A percentile compares a stretch with the other conserved stretches of the same genome.
Conservation (phyloP, 1,140 invertebrate species). For the Philopotamus ludificatus region DNA sequence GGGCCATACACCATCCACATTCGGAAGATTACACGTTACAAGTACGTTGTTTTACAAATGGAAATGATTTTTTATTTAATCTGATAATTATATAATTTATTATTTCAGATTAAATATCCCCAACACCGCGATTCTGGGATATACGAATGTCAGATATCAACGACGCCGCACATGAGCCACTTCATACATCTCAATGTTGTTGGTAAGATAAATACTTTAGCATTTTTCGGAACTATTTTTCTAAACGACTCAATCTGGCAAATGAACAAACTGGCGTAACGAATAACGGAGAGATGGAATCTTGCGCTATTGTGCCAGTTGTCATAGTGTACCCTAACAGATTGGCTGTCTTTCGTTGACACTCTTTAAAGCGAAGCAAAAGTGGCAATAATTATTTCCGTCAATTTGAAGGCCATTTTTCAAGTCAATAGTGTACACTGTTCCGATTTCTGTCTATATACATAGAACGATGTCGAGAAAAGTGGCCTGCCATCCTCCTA, state of each 20-base stretch:
- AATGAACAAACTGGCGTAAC: background rate
- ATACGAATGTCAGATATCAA: conserved; percentile 89
- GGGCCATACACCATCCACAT: conserved; percentile 78
- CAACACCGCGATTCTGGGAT: conserved; percentile 77
- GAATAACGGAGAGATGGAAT: no score
- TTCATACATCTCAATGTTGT: conserved; percentile 83
- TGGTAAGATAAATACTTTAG: conserved; percentile 64
- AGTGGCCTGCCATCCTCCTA: conserved; percentile 12
- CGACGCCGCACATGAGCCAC: conserved; percentile 85
- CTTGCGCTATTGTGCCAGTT: no score
- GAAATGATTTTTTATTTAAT: background rate
- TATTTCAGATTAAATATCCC: conserved; percentile 76
- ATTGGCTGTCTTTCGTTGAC: no score
- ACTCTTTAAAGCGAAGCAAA: no score
- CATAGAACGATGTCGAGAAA: conserved; percentile 13
- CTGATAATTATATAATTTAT: conserved; percentile 40
- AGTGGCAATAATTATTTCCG: conserved; percentile 1
- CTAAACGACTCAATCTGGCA: background rate
- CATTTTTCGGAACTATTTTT: background rate
- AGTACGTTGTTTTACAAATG: conserved; percentile 42
- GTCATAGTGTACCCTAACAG: background rate
- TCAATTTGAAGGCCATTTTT: no score
- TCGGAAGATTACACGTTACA: conserved; percentile 88
- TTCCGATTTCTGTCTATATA: conserved; percentile 1
- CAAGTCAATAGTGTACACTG: background rate